Evolutionary conservation across 2,888 invertebrate genomes (phyloP), one percentile per base, ranked within the genome.

Genomic region (Conchocele bisecta): DNA sequence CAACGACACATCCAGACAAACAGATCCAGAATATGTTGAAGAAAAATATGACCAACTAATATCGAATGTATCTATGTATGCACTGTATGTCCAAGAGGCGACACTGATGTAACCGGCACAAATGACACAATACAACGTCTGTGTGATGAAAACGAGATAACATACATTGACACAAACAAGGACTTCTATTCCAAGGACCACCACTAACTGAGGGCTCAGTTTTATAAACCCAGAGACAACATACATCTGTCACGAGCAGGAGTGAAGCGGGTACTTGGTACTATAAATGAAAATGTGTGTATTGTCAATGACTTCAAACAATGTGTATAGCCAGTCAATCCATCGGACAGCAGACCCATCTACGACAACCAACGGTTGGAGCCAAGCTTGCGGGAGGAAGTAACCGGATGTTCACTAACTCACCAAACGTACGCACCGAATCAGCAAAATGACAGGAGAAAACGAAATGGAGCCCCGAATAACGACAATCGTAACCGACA

Each of bases 251-350:
- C 48, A n/a, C 26, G 15, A 2, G 28, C 48, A 24, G 48, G 48
- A 48, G 31, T 17, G 17, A 48, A 48, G 31, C 3, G 48, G 28
- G 28, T 48, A 28, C 28, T 48, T 7, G 48, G 48, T 17, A 28
- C 48, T 29, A 48, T 48, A 17, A 48, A 48, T 13, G 6, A 24
- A 6, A n/a, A 28, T 13, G n/a, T 48, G 4, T n/a, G 29, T 28
- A 22, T 48, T n/a, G 48, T 48, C n/a, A 31, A 48, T 5, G 31
- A 48, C 15, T 48, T 48, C 22, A 22, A 48, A 48, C n/a, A 48
- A 24, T 48, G 48, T 28, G 37, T 35, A 35, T n/a, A 35, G 11
- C 37, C 37, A 35, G 11, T 11, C 11, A n/a, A 35, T 28, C 31
- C 48, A 6, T 13, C 5, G 4, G 4, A 26, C 17, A 28, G n/a